phyloP scores from a whole-genome alignment of 1,140 invertebrate genomes.

The Neotoxoptera formosana region DNA sequence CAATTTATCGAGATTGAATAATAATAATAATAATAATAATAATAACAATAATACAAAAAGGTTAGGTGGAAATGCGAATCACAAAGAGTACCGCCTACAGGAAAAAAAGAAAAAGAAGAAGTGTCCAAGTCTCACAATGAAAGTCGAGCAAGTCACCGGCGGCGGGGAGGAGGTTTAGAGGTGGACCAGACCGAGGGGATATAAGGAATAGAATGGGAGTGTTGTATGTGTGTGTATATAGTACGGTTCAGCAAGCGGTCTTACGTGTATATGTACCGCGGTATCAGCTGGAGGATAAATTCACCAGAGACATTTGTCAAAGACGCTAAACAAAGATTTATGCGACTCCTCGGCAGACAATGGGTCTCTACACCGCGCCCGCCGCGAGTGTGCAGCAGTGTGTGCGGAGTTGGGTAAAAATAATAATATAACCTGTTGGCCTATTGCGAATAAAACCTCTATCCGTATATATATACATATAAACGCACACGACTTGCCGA shows the following conservation, averaged over 20 bases:
- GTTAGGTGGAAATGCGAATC: not conserved
- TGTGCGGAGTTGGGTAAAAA: not conserved
- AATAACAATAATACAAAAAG: not conserved
- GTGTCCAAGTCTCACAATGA: not conserved
- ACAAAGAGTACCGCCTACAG: not conserved
- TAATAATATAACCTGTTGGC: constrained; percentile 19
- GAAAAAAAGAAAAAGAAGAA: not conserved
- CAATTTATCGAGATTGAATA: constrained; percentile 5
- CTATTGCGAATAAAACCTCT: constrained; percentile 20
- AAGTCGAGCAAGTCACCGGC: not conserved
- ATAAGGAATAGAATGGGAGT: not conserved
- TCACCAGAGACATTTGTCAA: constrained; percentile 19
- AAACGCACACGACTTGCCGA: not conserved
- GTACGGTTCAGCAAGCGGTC: too few relatives aligned
- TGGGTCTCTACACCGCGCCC: not conserved
- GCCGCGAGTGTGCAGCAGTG: not conserved
- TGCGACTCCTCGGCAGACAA: not conserved
- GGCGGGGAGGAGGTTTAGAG: too few relatives aligned
- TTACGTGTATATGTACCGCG: not conserved
- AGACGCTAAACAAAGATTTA: constrained; percentile 28
- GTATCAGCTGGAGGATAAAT: constrained; percentile 19
- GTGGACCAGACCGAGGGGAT: not conserved
- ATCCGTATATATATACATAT: too few relatives aligned
- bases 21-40: constrained; percentile 21
- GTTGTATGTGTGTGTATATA: not conserved